Base-by-base conservation (phyloP, 2,113 vertebrate species). In the Arenaria interpres region DNA sequence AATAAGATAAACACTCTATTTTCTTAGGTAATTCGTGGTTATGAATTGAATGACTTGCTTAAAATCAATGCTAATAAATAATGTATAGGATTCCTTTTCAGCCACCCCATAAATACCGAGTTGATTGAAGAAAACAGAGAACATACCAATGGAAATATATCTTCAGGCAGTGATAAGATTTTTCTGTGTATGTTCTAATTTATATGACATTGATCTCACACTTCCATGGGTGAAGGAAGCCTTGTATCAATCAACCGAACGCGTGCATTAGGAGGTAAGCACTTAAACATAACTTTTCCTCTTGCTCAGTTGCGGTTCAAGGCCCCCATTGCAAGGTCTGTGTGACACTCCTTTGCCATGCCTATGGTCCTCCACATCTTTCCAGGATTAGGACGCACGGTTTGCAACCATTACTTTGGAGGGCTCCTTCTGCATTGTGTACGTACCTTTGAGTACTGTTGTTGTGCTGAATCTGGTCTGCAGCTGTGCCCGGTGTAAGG, bases 31-130 rank as follows among this genome's bases (percentile, higher is more conserved):
- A 88, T 85, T 94, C 41, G n/a, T 75, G 60, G n/a, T 88, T 97
- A 93, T 89, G 51, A 91, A 93, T 85, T 85, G 78, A 92, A 88
- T 83, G 32, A 76, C 71, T 91, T 69, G 39, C 28, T 77, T 83
- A 92, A 93, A 96, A 95, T 96, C 92, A 83, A 94, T 94, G 64
- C 57, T 88, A 64, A 68, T 94, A 92, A 93, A 95, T 89, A 84
- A 88, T 77, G 53, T 50, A 93, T 63, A 79, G n/a, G n/a, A 63
- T 82, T 80, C 23, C 73, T 89, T 83, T 93, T 71, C 28, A 68
- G 30, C 51, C 60, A 74, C 30, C 30, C 35, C 14, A 46, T 86
- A 93, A 97, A 95, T 86, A 91, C 32, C 28, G 25, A 91, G 37
- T 66, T 88, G 84, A 67, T 95, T 77, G 75, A 89, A 79, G 71